Percentiles rank a stretch among this genome's conserved stretches.
These are phyloP conservation scores for Pagrus major DNA, from an alignment of 2,113 vertebrate species.

Conservation along the genomic window DNA sequence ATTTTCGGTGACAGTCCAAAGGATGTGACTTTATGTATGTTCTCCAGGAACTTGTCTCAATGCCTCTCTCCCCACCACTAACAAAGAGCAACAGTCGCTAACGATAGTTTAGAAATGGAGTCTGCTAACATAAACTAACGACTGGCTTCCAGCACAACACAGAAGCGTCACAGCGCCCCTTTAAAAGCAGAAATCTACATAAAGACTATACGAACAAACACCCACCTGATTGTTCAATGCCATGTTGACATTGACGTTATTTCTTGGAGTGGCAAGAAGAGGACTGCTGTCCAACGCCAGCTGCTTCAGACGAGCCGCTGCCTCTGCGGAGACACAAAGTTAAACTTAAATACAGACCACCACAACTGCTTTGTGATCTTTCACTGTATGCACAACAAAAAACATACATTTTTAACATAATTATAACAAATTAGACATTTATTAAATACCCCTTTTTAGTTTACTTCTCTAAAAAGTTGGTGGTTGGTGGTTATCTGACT, in stretches of 20 bases:
- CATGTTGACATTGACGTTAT: constrained; percentile 87
- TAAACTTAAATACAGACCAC: neutral
- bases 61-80: no score
- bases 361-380: no score
- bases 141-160: no score
- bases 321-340: constrained; percentile 75
- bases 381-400: neutral
- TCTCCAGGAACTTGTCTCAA: no score
- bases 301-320: constrained; percentile 89
- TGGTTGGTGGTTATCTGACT: neutral
- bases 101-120: no score
- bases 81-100: no score
- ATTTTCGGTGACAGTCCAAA: no score
- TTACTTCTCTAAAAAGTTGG: neutral
- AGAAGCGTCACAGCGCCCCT: no score
- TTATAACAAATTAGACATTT: neutral
- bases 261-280: constrained; percentile 33
- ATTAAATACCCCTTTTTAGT: neutral
- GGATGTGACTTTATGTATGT: no score
- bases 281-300: constrained; percentile 84
- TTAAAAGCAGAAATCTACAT: neutral
- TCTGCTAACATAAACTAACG: no score
- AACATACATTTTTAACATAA: neutral
- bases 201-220: neutral
- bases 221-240: constrained; percentile 91